These are phyloP conservation scores for Drosophila histrio DNA, from an alignment of 2,888 invertebrate species.

Conservation along the genomic window DNA sequence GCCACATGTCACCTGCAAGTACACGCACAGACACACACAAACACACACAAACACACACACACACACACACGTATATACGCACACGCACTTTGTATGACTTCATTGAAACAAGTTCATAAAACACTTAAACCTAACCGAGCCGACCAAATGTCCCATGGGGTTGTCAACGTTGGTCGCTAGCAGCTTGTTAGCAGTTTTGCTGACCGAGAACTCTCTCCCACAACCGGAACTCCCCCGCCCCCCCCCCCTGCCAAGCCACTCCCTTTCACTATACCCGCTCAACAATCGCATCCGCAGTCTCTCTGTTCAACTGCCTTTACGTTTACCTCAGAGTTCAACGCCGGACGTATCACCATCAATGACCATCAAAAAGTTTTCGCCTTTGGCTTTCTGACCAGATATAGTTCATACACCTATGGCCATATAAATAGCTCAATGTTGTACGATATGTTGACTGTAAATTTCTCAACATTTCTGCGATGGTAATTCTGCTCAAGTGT, in stretches of 20 bases:
- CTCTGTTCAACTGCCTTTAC: slow-evolving; percentile 1
- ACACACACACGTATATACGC: slow-evolving; percentile 9
- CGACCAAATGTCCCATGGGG: slow-evolving; percentile 68
- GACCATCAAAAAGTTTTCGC: slow-evolving; percentile 66
- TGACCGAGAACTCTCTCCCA: slow-evolving; percentile 5
- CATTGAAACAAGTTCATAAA: slow-evolving; percentile 82
- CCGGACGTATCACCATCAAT: slow-evolving; percentile 71
- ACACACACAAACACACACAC: background rate
- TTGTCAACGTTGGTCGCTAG: slow-evolving; percentile 53
- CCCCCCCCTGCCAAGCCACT: background rate
- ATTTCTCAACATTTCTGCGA: no score
- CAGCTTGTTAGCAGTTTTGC: slow-evolving; percentile 72
- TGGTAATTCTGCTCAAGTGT: no score
- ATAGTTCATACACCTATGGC: background rate
- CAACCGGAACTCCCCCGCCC: background rate
- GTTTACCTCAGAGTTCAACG: slow-evolving; percentile 36
- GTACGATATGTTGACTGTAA: no score
- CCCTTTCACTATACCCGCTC: background rate
- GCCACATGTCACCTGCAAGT: slow-evolving; percentile 60
- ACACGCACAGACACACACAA: slow-evolving; percentile 6
- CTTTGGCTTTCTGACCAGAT: slow-evolving; percentile 58
- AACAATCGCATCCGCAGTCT: slow-evolving; percentile 14
- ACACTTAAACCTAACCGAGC: slow-evolving; percentile 77
- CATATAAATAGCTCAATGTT: background rate
- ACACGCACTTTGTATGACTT: slow-evolving; percentile 71